Conservation (phyloP, 2,113 vertebrate species). For the Xyliphius kryptos region DNA sequence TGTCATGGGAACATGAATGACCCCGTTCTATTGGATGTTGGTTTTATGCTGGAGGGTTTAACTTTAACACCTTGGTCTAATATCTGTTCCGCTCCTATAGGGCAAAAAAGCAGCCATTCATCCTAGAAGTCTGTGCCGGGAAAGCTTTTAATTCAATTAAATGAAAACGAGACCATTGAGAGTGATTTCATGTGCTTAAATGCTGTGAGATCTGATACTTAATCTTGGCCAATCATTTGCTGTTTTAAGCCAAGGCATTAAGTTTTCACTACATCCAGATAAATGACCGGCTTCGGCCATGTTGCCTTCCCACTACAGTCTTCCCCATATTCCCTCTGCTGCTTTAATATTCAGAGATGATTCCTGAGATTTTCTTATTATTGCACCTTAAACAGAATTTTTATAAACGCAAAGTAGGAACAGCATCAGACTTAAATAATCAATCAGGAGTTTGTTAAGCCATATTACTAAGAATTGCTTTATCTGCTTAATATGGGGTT, state of each 20-base stretch:
- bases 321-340: no score
- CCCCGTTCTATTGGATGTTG: conserved; percentile 51
- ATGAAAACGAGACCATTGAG: conserved; percentile 53
- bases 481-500: no score
- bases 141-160: conserved; percentile 68
- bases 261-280: conserved; percentile 50
- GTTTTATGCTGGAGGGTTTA: conserved; percentile 39
- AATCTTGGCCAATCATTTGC: conserved; percentile 57
- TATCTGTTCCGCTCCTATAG: conserved; percentile 23
- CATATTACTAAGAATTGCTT: no score
- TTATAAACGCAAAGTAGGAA: no score
- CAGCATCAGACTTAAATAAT: no score
- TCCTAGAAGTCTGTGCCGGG: conserved; percentile 46
- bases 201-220: conserved; percentile 59
- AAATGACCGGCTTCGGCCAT: conserved; percentile 47
- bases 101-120: conserved; percentile 24
- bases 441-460: no score
- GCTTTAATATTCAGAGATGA: no score
- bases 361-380: no score
- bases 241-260: conserved; percentile 60
- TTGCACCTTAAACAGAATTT: no score
- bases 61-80: conserved; percentile 37
- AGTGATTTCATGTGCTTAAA: conserved; percentile 61
- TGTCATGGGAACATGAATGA: conserved; percentile 61
- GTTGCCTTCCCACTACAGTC: no score